A percentile compares a stretch with the other conserved stretches of the same genome.
These are phyloP conservation scores for Gavia stellata DNA, from an alignment of 2,113 vertebrate genomes.

Conservation along the genomic window DNA sequence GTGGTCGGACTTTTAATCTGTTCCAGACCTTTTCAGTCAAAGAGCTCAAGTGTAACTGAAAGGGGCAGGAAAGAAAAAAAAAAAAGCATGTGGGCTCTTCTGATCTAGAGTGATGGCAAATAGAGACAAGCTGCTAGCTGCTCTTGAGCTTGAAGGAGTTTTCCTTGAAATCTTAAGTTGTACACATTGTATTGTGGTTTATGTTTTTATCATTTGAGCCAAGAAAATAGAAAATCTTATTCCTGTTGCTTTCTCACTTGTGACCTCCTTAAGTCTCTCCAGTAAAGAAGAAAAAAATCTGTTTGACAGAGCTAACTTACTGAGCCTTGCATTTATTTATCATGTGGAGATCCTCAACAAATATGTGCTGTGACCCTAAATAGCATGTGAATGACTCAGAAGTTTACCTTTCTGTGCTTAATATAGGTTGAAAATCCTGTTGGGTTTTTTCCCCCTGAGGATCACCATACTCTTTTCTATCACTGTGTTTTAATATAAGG, in stretches of 20 bases:
- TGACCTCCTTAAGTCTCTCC: conserved; percentile 25
- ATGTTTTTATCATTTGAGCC: conserved; percentile 49
- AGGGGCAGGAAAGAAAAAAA: conserved; percentile 47
- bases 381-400: conserved; percentile 4
- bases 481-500: neutral
- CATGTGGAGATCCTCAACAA: neutral
- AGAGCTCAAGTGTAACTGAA: conserved; percentile 84
- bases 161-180: conserved; percentile 59
- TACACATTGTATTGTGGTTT: neutral
- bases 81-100: conserved; percentile 40
- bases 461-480: neutral
- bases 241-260: neutral
- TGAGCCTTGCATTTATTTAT: neutral
- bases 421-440: neutral
- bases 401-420: conserved; percentile 9
- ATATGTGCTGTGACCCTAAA: neutral
- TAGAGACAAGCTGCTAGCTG: conserved; percentile 71
- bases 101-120: conserved; percentile 66
- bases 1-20: conserved; percentile 91
- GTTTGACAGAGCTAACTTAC: neutral
- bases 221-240: conserved; percentile 44
- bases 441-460: neutral
- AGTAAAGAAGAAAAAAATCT: neutral
- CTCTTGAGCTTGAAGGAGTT: conserved; percentile 63
- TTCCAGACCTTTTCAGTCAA: conserved; percentile 96